Base-by-base conservation (phyloP, 2,888 invertebrate species). In the Anorthoa munda region DNA sequence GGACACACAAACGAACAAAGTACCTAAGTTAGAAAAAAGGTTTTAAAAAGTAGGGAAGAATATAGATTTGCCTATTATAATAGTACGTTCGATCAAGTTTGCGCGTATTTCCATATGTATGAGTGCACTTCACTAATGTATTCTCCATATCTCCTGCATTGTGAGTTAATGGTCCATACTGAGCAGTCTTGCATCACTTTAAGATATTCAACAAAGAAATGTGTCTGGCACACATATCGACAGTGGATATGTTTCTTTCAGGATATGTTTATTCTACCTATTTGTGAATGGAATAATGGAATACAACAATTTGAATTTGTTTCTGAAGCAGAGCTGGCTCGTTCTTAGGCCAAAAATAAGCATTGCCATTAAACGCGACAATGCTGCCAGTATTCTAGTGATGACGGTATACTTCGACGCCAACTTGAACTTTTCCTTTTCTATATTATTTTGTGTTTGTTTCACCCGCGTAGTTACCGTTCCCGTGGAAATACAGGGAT, bases 71-170 rank as follows among this genome's bases (percentile, higher is more conserved):
- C 11, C 26, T 11, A 66, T 31, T 71, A 46, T 61, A 31, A 31
- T 15, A 17, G 17, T 7, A 31, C 26, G 12, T 53, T 64, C 23
- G 45, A 79, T 66, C 58, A 59, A 79, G 53, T 60, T 53, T 56
- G 63, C 31, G 5, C 1, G n/a, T 50, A 75, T 64, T 63, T 64
- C 12, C 39, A 56, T 79, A 66, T 56, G 64, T 60, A 71, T 55
- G 59, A 79, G 66, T 71, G 64, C 56, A 64, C 50, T 68, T 64
- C 18, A 48, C 26, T 72, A 63, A 79, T 64, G 70, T 60, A 66
- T 61, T 70, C 18, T 15, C 18, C 64, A 73, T 81, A 69, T 72
- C 50, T 60, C 53, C 21, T 74, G 64, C 50, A 65, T 72, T 83
- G 59, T 63, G 31, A 48, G 17, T 31, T 66, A 75, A 73, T 66